These are phyloP conservation scores for Lycia hirtaria DNA, from an alignment of 2,888 invertebrate genomes.

Conservation along the genomic window DNA sequence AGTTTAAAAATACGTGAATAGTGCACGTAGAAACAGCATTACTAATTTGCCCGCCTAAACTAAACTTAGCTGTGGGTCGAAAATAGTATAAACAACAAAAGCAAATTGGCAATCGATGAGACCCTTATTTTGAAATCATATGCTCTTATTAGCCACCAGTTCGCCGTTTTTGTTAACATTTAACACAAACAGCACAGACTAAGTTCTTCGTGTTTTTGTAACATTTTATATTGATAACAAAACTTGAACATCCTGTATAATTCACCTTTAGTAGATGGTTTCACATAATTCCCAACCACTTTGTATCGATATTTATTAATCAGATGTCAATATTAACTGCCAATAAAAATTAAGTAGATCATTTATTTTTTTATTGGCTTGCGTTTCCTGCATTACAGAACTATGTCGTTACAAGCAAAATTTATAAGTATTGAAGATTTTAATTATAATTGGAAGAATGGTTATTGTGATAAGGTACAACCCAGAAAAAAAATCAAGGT, in stretches of 20 bases:
- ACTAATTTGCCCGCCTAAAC: no score
- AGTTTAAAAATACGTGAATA: no score
- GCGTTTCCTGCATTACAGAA: conserved; percentile 10
- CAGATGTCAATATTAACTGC: conserved; percentile 29
- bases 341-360: conserved; percentile 39
- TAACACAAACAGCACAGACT: no score
- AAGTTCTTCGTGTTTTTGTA: no score
- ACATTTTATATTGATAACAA: no score
- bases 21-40: no score
- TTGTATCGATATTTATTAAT: conserved; percentile 26
- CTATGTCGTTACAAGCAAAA: neutral
- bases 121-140: no score
- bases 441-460: neutral
- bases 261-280: conserved; percentile 20
- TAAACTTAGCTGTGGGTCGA: no score
- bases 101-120: no score
- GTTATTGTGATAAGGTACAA: neutral
- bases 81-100: no score
- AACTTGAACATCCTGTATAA: conserved; percentile 10
- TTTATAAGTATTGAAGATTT: neutral
- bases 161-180: no score
- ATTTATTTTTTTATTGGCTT: conserved; percentile 36
- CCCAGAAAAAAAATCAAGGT: neutral
- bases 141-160: no score
- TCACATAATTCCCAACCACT: conserved; percentile 31